Conservation (phyloP, 37 sponge, comb jelly and placozoan species). For the Agelas oroides region DNA sequence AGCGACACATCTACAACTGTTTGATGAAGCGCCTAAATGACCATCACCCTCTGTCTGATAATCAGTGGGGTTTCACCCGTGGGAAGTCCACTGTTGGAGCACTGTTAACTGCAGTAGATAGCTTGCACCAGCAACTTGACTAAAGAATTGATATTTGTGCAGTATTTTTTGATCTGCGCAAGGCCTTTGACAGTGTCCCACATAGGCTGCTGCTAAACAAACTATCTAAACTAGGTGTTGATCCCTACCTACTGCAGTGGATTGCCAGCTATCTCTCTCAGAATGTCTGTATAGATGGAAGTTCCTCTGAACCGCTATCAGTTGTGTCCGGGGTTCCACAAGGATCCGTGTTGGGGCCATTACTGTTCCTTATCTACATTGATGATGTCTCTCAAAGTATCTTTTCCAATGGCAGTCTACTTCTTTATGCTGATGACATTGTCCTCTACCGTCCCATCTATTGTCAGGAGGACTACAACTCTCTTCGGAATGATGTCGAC, state of each 20-base stretch:
- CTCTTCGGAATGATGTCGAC: no score
- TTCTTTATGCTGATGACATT: slow-evolving; percentile 46
- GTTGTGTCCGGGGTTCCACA: slow-evolving; percentile 37
- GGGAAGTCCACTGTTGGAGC: slow-evolving; percentile 1
- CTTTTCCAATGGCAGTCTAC: neutral
- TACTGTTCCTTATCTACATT: slow-evolving; percentile 35
- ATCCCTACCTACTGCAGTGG: neutral
- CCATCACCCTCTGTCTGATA: neutral
- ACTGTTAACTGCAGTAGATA: no score
- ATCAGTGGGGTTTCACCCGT: slow-evolving; percentile 8
- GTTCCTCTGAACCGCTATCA: neutral
- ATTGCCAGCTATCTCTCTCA: slow-evolving; percentile 18
- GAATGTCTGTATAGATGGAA: slow-evolving; percentile 6
- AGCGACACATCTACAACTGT: neutral
- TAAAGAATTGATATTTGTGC: no score
- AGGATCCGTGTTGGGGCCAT: slow-evolving; percentile 28
- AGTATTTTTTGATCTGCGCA: slow-evolving; percentile 17
- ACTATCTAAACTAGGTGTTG: neutral
- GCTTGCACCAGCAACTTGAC: no score
- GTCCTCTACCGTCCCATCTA: neutral
- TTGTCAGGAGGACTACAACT: no score
- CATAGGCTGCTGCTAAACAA: neutral
- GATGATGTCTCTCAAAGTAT: neutral
- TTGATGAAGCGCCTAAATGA: neutral
- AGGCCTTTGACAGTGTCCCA: slow-evolving; percentile 35